Percentiles rank a stretch among this genome's conserved stretches.
phyloP scores from a whole-genome alignment of 2,888 invertebrate genomes.

The Iselma pallidipennis region DNA sequence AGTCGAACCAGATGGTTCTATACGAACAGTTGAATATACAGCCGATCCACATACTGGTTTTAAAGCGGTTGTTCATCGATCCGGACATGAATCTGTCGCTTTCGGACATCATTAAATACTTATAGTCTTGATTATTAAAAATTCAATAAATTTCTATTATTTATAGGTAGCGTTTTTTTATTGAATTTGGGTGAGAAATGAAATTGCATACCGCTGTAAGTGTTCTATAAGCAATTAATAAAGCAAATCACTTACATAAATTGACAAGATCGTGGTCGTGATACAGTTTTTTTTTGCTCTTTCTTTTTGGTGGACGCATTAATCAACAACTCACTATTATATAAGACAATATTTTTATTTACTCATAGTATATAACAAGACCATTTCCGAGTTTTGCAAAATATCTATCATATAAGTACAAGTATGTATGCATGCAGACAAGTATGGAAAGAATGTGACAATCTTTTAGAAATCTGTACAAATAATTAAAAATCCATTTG shows the following conservation, averaged over 20 bases:
- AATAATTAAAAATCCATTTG: too few relatives aligned
- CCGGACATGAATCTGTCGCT: constrained; percentile 28
- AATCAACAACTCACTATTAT: background rate
- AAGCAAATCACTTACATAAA: background rate
- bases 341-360: background rate
- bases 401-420: background rate
- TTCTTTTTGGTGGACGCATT: background rate
- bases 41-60: constrained; percentile 41
- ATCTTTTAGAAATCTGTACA: background rate
- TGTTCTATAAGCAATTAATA: background rate
- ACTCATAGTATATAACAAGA: too few relatives aligned
- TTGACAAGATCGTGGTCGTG: background rate
- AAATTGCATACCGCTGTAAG: background rate
- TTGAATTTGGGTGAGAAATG: too few relatives aligned
- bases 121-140: background rate
- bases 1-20: constrained; percentile 39
- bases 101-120: constrained; percentile 11
- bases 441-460: background rate
- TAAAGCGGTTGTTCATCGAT: constrained; percentile 39
- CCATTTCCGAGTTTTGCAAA: background rate
- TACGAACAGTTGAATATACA: constrained; percentile 39
- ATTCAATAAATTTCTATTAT: background rate
- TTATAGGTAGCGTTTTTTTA: too few relatives aligned
- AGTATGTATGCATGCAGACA: too few relatives aligned
- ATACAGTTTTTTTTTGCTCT: background rate